These are phyloP conservation scores for Spisula subtruncata DNA, from an alignment of 2,888 invertebrate genomes.

Conservation along the genomic window DNA sequence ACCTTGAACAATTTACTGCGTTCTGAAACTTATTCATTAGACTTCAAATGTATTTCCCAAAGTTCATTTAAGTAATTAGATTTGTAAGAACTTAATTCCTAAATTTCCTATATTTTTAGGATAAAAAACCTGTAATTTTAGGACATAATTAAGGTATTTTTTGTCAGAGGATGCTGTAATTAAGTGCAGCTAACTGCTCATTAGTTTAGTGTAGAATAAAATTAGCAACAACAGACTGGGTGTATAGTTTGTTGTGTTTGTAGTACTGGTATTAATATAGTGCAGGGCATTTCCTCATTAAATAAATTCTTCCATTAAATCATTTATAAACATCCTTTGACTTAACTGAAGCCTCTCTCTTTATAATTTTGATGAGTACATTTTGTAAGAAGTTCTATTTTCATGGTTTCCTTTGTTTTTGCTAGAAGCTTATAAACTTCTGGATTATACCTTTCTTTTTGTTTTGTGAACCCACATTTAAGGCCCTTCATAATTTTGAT, in stretches of 20 bases:
- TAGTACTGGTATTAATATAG: background rate
- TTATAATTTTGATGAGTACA: conserved; percentile 3
- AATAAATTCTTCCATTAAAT: conserved; percentile 18
- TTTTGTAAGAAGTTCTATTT: background rate
- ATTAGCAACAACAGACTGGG: background rate
- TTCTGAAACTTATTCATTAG: too few species aligned
- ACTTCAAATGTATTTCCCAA: too few species aligned
- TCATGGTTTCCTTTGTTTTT: conserved; percentile 2
- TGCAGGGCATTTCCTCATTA: background rate
- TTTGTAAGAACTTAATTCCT: too few species aligned
- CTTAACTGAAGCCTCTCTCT: background rate
- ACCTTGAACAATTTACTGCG: too few species aligned
- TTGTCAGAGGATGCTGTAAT: background rate
- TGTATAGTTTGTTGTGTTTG: background rate
- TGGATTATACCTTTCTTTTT: background rate
- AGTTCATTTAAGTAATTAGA: too few species aligned
- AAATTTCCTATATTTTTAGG: too few species aligned
- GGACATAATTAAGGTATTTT: background rate
- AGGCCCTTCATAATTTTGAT: background rate
- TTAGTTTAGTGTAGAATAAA: background rate
- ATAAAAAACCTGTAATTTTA: too few species aligned
- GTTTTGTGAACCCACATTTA: background rate
- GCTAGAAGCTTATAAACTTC: background rate
- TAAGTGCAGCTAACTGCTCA: background rate
- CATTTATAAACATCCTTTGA: conserved; percentile 18